Evolutionary conservation across 1,140 invertebrate genomes (phyloP), one percentile per base, ranked within the genome.

Genomic region (Drosophila subpulchrella): DNA sequence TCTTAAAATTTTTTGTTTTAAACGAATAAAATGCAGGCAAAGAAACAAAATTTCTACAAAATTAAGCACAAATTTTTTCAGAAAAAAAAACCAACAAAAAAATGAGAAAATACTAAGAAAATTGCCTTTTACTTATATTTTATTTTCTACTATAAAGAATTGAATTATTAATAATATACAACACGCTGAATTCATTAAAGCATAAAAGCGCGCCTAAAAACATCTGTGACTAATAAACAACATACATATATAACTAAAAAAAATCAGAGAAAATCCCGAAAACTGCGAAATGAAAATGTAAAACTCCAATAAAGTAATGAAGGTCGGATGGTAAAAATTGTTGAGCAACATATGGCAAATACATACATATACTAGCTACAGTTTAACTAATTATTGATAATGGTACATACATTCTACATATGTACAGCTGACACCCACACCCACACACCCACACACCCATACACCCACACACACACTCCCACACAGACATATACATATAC

Each of bases 341-440:
- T 51, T 59, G 54, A 68, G 24, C 55, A 53, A 68, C 39, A 48
- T 24, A 63, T 65, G 54, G 54, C 54, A 61, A 58, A 78, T 32
- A 63, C 36, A 27, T 27, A 27, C 27, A 68, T 54, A 70, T 61
- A 81, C 55, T 67, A 76, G 75, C 63, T 53, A 61, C 57, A 57
- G 62, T 71, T 73, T 42, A 61, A 71, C 51, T 71, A 84, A 73
- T 72, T 82, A 74, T 76, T 63, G 70, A 75, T 75, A 73, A 81
- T 34, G 73, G 83, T 86, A 88, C 83, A 86, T 86, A 86, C 83
- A 86, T 79, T 86, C 84, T 86, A 88, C 84, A 89, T 88, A 88
- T 88, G 83, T 88, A 83, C 80, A 74, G 71, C 63, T 78, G 60
- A 65, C 66, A 66, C 70, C 50, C 41, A 70, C 50, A 68, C 55